Conservation (phyloP, 2,797 vertebrate species). For the Fratercula arctica region DNA sequence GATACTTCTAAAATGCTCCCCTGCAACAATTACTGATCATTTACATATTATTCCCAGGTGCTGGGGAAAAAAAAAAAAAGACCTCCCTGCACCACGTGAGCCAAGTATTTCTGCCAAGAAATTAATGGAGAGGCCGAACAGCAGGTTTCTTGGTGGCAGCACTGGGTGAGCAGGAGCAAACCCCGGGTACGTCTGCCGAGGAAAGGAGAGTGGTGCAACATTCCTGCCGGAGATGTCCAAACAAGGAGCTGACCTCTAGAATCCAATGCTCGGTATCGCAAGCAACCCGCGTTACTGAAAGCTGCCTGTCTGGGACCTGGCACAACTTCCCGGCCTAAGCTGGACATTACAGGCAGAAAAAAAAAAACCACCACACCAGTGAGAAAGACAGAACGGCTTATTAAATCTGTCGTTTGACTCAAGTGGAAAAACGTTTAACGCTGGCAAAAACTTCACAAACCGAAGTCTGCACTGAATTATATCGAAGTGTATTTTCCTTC, state of each 20-base stretch:
- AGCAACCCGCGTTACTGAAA: background rate
- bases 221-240: conserved; percentile 32
- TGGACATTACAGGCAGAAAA: background rate
- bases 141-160: background rate
- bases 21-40: background rate
- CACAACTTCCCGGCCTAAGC: fast-evolving
- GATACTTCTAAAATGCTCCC: background rate
- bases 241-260: conserved; percentile 26
- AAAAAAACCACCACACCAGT: too few relatives aligned
- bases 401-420: background rate
- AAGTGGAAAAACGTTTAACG: background rate
- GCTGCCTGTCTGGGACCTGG: background rate
- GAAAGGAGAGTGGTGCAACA: background rate
- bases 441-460: background rate
- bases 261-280: background rate
- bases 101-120: background rate
- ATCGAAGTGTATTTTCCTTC: background rate
- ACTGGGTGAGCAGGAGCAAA: background rate
- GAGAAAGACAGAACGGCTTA: background rate
- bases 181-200: background rate
- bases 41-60: background rate
- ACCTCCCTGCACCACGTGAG: background rate
- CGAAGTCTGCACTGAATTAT: background rate
- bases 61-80: fast-evolving
- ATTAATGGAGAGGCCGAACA: background rate